These are phyloP conservation scores for Pocillopora meandrina DNA, from an alignment of 92 coral and sea anemone genomes.

Conservation along the genomic window DNA sequence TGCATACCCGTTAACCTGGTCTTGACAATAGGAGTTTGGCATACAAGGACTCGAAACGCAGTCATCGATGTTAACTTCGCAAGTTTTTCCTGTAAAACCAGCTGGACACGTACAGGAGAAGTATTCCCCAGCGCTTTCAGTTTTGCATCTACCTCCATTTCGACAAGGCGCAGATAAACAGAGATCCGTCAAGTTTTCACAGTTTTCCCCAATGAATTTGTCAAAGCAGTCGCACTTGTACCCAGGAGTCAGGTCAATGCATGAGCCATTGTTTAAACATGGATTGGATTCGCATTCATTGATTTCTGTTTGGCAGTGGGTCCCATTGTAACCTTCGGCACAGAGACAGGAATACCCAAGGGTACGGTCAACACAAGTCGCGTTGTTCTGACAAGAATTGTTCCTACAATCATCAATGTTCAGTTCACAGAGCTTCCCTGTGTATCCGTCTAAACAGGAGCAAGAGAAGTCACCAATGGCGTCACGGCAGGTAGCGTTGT, in stretches of 20 bases:
- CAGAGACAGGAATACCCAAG: constrained; percentile 59
- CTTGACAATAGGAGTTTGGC: constrained; percentile 55
- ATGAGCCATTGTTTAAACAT: constrained; percentile 69
- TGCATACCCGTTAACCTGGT: constrained; percentile 47
- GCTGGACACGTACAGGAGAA: constrained; percentile 49
- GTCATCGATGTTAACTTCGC: constrained; percentile 70
- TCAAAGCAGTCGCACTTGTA: constrained; percentile 57
- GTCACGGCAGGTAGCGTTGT: constrained; percentile 62
- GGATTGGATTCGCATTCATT: constrained; percentile 58
- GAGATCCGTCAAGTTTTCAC: constrained; percentile 40
- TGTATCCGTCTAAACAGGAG: constrained; percentile 55
- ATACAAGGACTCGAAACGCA: constrained; percentile 70
- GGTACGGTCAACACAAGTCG: constrained; percentile 60
- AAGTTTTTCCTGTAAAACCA: constrained; percentile 59
- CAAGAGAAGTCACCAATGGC: constrained; percentile 42
- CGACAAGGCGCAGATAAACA: constrained; percentile 55
- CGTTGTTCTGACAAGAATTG: constrained; percentile 66
- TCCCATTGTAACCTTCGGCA: constrained; percentile 64
- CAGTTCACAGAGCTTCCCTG: constrained; percentile 52
- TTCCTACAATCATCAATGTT: constrained; percentile 64
- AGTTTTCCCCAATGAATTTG: constrained; percentile 56
- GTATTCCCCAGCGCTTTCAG: constrained; percentile 19
- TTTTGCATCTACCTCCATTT: constrained; percentile 53
- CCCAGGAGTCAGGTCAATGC: constrained; percentile 51
- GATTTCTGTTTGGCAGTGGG: constrained; percentile 58